These are phyloP conservation scores for Cecropterus lyciades DNA, from an alignment of 1,140 invertebrate species.

Conservation along the genomic window DNA sequence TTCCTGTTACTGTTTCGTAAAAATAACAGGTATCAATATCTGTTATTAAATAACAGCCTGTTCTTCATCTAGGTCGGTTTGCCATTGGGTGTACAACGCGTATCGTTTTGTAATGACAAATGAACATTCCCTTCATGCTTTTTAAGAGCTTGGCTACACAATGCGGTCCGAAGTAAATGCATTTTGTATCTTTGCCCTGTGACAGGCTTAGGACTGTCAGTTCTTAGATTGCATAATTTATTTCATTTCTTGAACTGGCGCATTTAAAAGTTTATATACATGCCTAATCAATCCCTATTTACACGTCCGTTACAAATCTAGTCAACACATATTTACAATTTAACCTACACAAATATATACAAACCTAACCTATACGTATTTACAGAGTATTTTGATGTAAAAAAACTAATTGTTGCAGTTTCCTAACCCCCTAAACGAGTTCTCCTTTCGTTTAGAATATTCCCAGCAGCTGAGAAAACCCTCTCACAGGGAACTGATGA, in stretches of 20 bases:
- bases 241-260: slow-evolving; percentile 12
- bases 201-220: slow-evolving; percentile 34
- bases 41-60: slow-evolving; percentile 6
- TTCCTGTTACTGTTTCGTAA: background rate
- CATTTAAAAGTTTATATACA: slow-evolving; percentile 36
- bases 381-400: slow-evolving; percentile 37
- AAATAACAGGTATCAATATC: background rate
- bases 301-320: background rate
- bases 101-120: background rate
- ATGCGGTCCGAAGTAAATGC: too few relatives aligned
- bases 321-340: too few relatives aligned
- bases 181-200: background rate
- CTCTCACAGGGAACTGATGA: slow-evolving; percentile 40
- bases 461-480: slow-evolving; percentile 38
- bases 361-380: slow-evolving; percentile 15
- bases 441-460: slow-evolving; percentile 36
- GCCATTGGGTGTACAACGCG: too few relatives aligned
- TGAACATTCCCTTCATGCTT: slow-evolving; percentile 4
- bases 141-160: too few relatives aligned
- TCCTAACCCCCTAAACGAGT: slow-evolving; percentile 34
- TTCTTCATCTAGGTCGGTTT: background rate
- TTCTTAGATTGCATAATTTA: background rate
- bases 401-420: slow-evolving; percentile 38
- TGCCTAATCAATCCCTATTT: background rate
- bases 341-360: too few relatives aligned